A percentile compares a stretch with the other conserved stretches of the same genome.
These are phyloP conservation scores for Crotalus viridis DNA, from an alignment of 2,113 vertebrate species.

Conservation along the genomic window DNA sequence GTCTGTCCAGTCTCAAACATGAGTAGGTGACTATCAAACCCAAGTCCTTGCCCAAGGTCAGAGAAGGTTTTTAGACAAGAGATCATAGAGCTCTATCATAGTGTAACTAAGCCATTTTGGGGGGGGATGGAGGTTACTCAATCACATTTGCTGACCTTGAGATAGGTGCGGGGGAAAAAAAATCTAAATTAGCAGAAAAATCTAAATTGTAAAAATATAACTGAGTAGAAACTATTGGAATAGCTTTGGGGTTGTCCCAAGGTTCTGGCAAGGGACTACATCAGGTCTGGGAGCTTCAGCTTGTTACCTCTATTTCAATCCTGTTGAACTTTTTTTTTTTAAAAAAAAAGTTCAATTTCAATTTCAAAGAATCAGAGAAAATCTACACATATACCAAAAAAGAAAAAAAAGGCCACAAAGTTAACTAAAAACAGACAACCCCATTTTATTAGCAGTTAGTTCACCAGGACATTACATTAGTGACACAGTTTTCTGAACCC, in stretches of 20 bases:
- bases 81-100: neutral
- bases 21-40: neutral
- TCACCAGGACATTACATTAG: slow-evolving; percentile 61
- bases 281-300: neutral
- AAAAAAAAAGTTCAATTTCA: neutral
- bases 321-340: neutral
- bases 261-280: neutral
- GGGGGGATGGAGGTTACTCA: neutral
- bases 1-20: neutral
- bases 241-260: neutral
- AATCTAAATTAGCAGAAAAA: neutral
- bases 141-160: neutral
- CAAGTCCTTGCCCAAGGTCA: neutral
- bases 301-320: neutral
- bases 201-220: neutral
- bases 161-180: too few relatives aligned
- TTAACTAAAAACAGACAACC: slow-evolving; percentile 70
- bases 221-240: neutral
- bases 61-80: neutral
- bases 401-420: slow-evolving; percentile 32
- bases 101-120: neutral
- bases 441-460: slow-evolving; percentile 76
- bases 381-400: neutral
- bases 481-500: slow-evolving; percentile 48
- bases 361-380: neutral